Evolutionary conservation across 2,888 invertebrate genomes (phyloP), one percentile per base, ranked within the genome.

Genomic region (Orchesella flavescens): DNA sequence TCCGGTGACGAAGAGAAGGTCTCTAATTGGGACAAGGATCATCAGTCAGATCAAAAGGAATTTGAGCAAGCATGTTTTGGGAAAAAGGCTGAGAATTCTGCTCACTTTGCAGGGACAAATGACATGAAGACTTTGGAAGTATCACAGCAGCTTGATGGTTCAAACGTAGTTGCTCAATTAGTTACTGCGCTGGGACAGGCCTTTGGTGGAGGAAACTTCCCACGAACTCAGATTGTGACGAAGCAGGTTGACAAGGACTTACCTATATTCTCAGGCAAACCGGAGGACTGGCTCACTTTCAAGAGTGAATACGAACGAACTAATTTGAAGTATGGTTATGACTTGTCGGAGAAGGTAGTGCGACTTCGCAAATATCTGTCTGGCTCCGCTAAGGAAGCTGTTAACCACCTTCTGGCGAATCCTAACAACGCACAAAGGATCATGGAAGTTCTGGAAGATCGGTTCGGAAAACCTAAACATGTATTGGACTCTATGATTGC

Each of bases 181-280:
- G 34, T 34, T 34, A 34, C 34, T 7, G 34, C 34, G 2, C 34
- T 34, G 2, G 34, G 34, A 34, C 34, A 34, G 34, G 34, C 34
- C 34, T 34, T 34, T 34, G 34, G 34, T 4, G 7, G 34, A 4
- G 34, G 34, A 34, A 34, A 4, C 3, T 2, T 7, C 7, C 34
- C 2, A 34, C 34, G 34, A 34, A 2, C 34, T 4, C 34, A 34
- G 34, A 34, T 34, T 7, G 12, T 69, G 5, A 69, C 69, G 9
- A 43, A 69, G 3, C 34, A 65, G 10, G 17, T 79, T 23, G 21
- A 53, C 63, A 10, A 88, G n/a, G 76, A 43, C 17, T 57, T 72
- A 12, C 68, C 46, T 2, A 5, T 1, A 1, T 63, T 63, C 34
- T 2, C 4, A 3, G 63, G 63, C 3, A 63, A 63, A 34, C 63